Conservation (phyloP, 2,113 vertebrate species). For the Peromyscus californicus region DNA sequence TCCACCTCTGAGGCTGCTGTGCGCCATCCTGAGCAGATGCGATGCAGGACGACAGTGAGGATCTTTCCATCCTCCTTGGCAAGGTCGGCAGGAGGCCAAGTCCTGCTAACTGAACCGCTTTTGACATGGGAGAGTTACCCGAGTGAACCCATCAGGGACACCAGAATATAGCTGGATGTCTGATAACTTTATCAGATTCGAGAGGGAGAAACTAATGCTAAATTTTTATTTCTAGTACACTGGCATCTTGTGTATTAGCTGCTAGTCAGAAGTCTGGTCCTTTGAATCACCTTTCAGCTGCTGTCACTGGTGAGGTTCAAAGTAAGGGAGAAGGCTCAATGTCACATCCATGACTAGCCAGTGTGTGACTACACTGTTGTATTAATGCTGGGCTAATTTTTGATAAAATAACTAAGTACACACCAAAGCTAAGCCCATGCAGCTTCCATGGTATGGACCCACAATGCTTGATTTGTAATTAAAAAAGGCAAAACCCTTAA, state of each 20-base stretch:
- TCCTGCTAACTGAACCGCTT: not conserved
- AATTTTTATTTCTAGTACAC: not conserved
- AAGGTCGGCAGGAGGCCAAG: fast-evolving
- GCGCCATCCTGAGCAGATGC: conserved; percentile 67
- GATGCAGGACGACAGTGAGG: not conserved
- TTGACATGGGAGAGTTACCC: not conserved
- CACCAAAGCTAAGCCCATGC: not conserved
- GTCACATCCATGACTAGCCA: not conserved
- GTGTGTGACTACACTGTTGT: not conserved
- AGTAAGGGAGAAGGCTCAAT: not conserved
- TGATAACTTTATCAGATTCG: not conserved
- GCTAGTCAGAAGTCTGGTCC: not conserved
- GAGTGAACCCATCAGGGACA: not conserved
- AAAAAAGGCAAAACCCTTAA: not conserved
- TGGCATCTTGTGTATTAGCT: conserved; percentile 4
- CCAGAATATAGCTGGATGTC: not conserved
- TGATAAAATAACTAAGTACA: not conserved
- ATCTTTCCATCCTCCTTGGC: not conserved
- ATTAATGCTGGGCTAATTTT: not conserved
- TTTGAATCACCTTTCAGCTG: not conserved
- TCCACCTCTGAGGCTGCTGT: conserved; percentile 50
- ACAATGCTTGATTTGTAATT: conserved; percentile 27
- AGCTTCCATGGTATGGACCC: not conserved
- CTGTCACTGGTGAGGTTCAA: not conserved
- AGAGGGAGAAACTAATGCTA: not conserved